Evolutionary conservation across 2,797 vertebrate species (phyloP).

Genomic region (Phoebastria nigripes): DNA sequence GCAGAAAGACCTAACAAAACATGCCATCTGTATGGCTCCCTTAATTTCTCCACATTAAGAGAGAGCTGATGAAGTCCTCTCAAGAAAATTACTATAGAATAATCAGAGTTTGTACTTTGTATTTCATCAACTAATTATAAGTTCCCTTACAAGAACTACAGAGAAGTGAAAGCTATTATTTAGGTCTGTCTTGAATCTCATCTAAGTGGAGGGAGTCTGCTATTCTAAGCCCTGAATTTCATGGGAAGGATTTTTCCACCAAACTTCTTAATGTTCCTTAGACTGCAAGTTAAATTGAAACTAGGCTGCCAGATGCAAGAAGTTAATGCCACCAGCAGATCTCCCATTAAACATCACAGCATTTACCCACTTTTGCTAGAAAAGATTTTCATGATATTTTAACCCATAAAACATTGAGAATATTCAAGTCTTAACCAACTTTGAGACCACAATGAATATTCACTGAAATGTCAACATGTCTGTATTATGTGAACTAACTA

Average conservation of each 20-base stretch:
- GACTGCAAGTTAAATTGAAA: not conserved
- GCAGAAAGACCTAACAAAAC: not conserved
- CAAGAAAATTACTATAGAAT: not conserved
- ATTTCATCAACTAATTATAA: not conserved
- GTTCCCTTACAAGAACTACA: not conserved
- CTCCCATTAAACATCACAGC: not conserved
- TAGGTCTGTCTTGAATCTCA: not conserved
- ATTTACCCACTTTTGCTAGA: not conserved
- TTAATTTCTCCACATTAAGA: not conserved
- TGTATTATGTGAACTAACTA: not conserved
- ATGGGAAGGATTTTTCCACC: not conserved
- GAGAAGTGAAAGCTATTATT: not conserved
- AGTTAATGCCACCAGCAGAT: not conserved
- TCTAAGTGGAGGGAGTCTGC: not conserved
- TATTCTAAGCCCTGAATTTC: not conserved
- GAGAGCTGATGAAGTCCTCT: not conserved
- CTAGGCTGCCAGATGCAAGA: not conserved
- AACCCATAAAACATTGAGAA: too few relatives aligned
- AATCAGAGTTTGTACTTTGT: not conserved
- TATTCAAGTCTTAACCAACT: not conserved
- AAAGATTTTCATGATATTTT: not conserved
- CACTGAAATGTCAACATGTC: not conserved
- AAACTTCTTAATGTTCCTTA: not conserved
- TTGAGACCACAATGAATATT: not conserved
- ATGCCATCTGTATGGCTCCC: not conserved